A percentile compares a stretch with the other conserved stretches of the same genome.
Conservation (phyloP, 1,140 invertebrate genomes). For the Brachionus rubens region DNA sequence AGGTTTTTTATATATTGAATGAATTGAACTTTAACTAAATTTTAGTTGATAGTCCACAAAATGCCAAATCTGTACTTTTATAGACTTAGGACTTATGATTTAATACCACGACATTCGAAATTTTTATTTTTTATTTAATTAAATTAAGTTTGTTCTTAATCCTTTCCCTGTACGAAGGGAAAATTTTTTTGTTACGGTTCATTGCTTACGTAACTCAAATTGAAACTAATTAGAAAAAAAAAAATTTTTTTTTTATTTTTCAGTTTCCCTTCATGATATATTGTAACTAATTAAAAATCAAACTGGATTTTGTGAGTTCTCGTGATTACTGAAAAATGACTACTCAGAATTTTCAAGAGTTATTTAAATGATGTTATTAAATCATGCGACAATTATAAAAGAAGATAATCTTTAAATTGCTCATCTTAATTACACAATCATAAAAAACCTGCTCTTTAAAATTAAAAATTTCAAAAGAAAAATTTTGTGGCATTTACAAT, state of each 20-base stretch:
- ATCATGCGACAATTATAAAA: too few species aligned
- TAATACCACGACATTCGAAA: constrained; percentile 3
- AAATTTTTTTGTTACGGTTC: not conserved
- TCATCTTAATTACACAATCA: not conserved
- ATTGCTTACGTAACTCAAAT: constrained; percentile 15
- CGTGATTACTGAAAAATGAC: too few species aligned
- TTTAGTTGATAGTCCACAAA: not conserved
- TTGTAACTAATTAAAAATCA: too few species aligned
- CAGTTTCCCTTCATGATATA: too few species aligned
- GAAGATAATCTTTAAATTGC: not conserved
- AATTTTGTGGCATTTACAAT: not conserved
- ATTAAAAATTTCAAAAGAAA: not conserved
- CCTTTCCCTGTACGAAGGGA: too few species aligned
- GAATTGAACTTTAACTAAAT: too few species aligned
- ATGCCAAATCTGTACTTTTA: constrained; percentile 26
- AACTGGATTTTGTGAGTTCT: too few species aligned
- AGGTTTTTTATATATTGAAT: too few species aligned
- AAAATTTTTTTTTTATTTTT: too few species aligned
- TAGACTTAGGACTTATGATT: not conserved
- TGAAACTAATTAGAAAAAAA: not conserved
- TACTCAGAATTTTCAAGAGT: too few species aligned
- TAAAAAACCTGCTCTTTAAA: constrained; percentile 32
- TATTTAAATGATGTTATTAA: too few species aligned
- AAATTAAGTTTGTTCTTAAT: not conserved
- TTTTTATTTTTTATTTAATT: not conserved